Base-by-base conservation (phyloP, 2,888 invertebrate species). In the Bombylius major region DNA sequence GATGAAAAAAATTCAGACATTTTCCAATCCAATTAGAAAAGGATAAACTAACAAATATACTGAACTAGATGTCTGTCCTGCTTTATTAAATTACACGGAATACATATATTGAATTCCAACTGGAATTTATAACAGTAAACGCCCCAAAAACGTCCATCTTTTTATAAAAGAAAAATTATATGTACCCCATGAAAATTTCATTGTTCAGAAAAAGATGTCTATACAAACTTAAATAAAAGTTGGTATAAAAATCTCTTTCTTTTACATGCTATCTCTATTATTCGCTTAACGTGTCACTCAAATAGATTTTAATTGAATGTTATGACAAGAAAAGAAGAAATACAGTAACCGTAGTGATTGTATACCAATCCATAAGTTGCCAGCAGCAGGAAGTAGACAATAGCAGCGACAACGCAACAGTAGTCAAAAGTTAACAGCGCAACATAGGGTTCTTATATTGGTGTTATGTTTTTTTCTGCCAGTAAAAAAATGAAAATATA, bases 351-450 rank as follows among this genome's bases (percentile, higher is more conserved):
- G 9, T 36, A 8, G 36, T 36, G 7, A 9, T 36, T 9, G 36
- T 36, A 36, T 50, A 34, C 50, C 13, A 23, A 44, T 36, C 36
- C 23, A 23, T 23, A 23, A 23, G 51, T 54, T 56, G 46, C 11
- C 51, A 52, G 50, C 56, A 55, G 49, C 50, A 31, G 31, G 50
- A 55, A 50, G 55, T 46, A 36, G 50, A 51, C 45, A 45, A 31
- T 39, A 23, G 31, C 50, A 50, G 46, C 36, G 11, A 45, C 45
- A 12, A 55, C 47, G 14, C 51, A 55, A 46, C 50, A 47, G 46
- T 39, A 47, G 50, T 36, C 55, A 49, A 46, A 59, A 57, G 54
- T 55, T 53, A 55, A 55, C 59, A 42, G 39, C 39, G 39, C 39
- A 36, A 11, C 8, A 4, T 42, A 42, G 11, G 11, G 11, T 42